phyloP scores from a whole-genome alignment of 1,140 invertebrate genomes.

The Berghia stephanieae region DNA sequence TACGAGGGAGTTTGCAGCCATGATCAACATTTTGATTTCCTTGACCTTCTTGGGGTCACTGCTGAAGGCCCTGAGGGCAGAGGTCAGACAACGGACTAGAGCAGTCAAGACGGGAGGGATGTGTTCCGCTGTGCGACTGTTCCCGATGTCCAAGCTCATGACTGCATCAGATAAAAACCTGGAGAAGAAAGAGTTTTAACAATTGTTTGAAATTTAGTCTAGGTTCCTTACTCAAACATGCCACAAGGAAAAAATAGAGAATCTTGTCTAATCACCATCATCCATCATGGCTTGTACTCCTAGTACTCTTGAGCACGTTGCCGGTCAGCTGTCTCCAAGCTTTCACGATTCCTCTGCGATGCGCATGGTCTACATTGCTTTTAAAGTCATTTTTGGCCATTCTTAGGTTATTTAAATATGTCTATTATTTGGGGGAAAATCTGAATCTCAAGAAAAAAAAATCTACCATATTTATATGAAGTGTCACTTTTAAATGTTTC shows the following conservation, averaged over 20 bases:
- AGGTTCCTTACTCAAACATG: not conserved
- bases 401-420: too few relatives aligned
- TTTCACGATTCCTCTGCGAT: not conserved
- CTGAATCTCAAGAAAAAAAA: too few relatives aligned
- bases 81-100: conserved; percentile 80
- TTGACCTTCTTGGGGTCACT: conserved; percentile 76
- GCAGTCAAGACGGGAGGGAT: conserved; percentile 81
- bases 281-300: too few relatives aligned
- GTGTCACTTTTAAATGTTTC: too few relatives aligned
- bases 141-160: conserved; percentile 80
- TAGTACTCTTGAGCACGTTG: too few relatives aligned
- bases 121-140: conserved; percentile 83
- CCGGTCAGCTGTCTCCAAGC: too few relatives aligned
- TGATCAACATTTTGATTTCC: conserved; percentile 80
- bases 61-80: conserved; percentile 74
- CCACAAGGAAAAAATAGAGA: not conserved
- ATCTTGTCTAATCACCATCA: too few relatives aligned
- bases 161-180: conserved; percentile 90
- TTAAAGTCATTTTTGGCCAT: too few relatives aligned
- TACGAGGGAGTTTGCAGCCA: conserved; percentile 75
- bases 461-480: too few relatives aligned
- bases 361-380: not conserved
- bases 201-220: not conserved
- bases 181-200: conserved; percentile 13
- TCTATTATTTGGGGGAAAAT: too few relatives aligned